Percentiles rank a stretch among this genome's conserved stretches.
Evolutionary conservation across 2,113 vertebrate genomes (phyloP).

Genomic region (Siniperca knerii): DNA sequence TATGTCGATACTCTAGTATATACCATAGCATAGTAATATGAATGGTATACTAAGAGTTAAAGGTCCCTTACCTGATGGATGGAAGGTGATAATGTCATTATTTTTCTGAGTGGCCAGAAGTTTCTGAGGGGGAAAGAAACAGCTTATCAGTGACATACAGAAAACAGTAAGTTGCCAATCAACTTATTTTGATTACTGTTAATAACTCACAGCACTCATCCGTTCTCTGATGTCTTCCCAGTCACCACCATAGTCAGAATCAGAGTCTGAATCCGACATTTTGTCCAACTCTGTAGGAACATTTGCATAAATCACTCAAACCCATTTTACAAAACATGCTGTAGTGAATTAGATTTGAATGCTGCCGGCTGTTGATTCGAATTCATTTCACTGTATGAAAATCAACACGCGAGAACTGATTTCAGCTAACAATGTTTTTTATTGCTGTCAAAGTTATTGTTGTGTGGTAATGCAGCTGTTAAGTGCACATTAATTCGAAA

Average conservation of each 20-base stretch:
- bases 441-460: no score
- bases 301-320: not conserved
- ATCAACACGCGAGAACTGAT: not conserved
- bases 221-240: not conserved
- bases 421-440: no score
- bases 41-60: not conserved
- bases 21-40: not conserved
- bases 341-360: not conserved
- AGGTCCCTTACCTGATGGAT: constrained; percentile 47
- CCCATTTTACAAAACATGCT: not conserved
- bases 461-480: no score
- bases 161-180: not conserved
- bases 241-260: not conserved
- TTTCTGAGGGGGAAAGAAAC: not conserved
- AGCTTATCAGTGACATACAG: not conserved
- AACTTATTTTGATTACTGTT: not conserved
- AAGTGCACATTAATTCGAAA: no score
- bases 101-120: not conserved
- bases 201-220: constrained; percentile 43
- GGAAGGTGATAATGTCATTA: not conserved
- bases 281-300: constrained; percentile 51
- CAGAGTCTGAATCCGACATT: constrained; percentile 69
- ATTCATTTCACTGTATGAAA: not conserved
- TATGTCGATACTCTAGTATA: not conserved
- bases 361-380: not conserved